Conservation (phyloP, 2,797 vertebrate genomes). For the Halcyon smyrnensis region DNA sequence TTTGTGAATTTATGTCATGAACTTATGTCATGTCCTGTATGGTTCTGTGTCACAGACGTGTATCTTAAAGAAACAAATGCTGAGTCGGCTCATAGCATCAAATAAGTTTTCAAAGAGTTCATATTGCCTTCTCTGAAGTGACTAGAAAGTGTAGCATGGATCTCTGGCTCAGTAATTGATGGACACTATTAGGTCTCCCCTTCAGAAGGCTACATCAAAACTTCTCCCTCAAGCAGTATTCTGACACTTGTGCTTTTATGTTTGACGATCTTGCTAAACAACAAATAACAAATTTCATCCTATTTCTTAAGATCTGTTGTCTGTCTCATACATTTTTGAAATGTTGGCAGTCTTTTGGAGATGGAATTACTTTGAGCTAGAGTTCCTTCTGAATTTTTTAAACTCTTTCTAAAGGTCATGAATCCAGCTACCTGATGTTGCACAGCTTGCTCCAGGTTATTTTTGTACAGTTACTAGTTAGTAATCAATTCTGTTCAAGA, state of each 20-base stretch:
- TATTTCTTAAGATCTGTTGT: slow-evolving; percentile 48
- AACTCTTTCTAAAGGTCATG: neutral
- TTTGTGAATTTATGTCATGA: neutral
- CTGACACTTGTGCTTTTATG: slow-evolving; percentile 51
- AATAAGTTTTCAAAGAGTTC: neutral
- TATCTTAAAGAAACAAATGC: neutral
- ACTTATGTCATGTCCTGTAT: neutral
- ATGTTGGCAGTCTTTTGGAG: slow-evolving; percentile 10
- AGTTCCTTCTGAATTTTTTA: neutral
- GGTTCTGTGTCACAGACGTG: neutral
- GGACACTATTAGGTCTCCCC: slow-evolving; percentile 49
- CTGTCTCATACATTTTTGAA: slow-evolving; percentile 53
- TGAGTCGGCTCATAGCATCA: neutral
- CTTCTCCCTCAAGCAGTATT: neutral
- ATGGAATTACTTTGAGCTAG: neutral
- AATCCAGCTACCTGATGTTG: neutral
- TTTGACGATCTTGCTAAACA: slow-evolving; percentile 37
- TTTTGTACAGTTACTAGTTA: neutral
- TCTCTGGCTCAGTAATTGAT: slow-evolving; percentile 31
- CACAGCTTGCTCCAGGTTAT: neutral
- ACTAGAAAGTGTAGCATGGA: neutral
- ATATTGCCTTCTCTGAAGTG: slow-evolving; percentile 1
- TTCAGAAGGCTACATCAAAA: slow-evolving; percentile 26
- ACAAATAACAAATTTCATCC: slow-evolving; percentile 32
- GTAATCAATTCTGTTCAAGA: neutral